Percentiles rank a stretch among this genome's conserved stretches.
Conservation (phyloP, 2,797 vertebrate genomes). For the Phoxinus dragarum region DNA sequence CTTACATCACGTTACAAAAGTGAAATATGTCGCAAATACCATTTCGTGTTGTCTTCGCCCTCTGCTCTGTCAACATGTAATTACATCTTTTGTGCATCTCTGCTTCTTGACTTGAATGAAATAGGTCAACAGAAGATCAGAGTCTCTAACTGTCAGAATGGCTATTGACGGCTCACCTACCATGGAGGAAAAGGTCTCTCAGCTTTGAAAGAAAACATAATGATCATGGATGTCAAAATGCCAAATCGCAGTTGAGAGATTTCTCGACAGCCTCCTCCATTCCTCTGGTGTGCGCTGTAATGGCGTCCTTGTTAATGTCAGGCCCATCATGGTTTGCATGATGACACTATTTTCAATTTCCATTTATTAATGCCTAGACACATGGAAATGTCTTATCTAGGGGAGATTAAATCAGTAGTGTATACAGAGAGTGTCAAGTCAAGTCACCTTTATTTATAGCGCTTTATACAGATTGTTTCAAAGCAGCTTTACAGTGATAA, state of each 20-base stretch:
- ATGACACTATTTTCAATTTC: slow-evolving; percentile 52
- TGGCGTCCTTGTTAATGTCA: slow-evolving; percentile 55
- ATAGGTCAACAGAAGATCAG: slow-evolving; percentile 2
- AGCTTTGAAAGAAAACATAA: slow-evolving; percentile 47
- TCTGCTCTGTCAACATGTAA: slow-evolving; percentile 12
- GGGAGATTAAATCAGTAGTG: slow-evolving; percentile 29
- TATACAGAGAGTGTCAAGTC: background rate
- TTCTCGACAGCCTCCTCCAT: slow-evolving; percentile 22
- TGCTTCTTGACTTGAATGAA: slow-evolving; percentile 13
- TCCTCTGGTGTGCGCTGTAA: slow-evolving; percentile 27
- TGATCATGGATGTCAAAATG: slow-evolving; percentile 51
- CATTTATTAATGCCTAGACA: slow-evolving; percentile 52
- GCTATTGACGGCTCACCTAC: slow-evolving; percentile 31
- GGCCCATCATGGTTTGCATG: slow-evolving; percentile 36
- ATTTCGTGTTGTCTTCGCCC: background rate
- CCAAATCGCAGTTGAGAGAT: slow-evolving; percentile 41
- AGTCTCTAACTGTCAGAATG: slow-evolving; percentile 34
- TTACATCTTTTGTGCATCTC: slow-evolving; percentile 7
- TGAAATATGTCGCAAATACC: background rate
- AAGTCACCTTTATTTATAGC: too few relatives aligned
- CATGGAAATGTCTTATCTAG: slow-evolving; percentile 40
- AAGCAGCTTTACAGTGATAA: too few relatives aligned
- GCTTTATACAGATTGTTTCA: too few relatives aligned
- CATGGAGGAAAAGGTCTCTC: slow-evolving; percentile 38
- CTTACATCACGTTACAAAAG: background rate